Evolutionary conservation across 2,797 vertebrate genomes (phyloP), one percentile per base, ranked within the genome.

Genomic region (Sebastiscus albofasciatus): DNA sequence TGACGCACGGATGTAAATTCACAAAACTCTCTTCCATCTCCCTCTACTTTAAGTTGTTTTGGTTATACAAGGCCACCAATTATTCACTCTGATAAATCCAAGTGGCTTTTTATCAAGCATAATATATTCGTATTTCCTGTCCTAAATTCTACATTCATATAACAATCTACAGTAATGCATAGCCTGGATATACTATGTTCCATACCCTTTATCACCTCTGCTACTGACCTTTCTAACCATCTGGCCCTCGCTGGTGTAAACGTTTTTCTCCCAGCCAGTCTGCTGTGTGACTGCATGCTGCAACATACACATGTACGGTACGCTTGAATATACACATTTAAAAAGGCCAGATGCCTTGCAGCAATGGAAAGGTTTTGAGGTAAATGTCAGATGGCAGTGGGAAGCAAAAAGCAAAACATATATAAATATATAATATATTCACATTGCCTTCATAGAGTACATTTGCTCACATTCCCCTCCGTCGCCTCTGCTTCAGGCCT

Each of bases 301-400:
- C n/a, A 64, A 49, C 82, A 24, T 72, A 55, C 54, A 83, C 58
- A 72, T 72, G 52, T 20, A 33, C 3, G 4, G 33, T 27, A 65
- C 1, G 14, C 39, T 46, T 69, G 66, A 81, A 84, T 79, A 64
- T 84, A 85, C 31, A 74, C 70, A 46, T 87, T 75, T 66, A 18
- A 68, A 89, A 90, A 84, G 83, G 73, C 80, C 84, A 90, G 34
- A 80, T 88, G 85, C 77, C 87, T 84, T 5, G 39, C 61, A 86
- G 90, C 80, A 59, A 14, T 36, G 58, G 60, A 78, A 80, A 67
- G 72, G 42, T 77, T 77, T 75, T 69, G 62, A 82, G 58, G 34
- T 68, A 90, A 92, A 93, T 87, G 85, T 88, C 89, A 92, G 54
- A 31, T 65, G 46, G 77, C 76, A 80, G 62, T 24, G 31, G 61